These are phyloP conservation scores for Theristicus caerulescens DNA, from an alignment of 2,113 vertebrate genomes.

Conservation along the genomic window DNA sequence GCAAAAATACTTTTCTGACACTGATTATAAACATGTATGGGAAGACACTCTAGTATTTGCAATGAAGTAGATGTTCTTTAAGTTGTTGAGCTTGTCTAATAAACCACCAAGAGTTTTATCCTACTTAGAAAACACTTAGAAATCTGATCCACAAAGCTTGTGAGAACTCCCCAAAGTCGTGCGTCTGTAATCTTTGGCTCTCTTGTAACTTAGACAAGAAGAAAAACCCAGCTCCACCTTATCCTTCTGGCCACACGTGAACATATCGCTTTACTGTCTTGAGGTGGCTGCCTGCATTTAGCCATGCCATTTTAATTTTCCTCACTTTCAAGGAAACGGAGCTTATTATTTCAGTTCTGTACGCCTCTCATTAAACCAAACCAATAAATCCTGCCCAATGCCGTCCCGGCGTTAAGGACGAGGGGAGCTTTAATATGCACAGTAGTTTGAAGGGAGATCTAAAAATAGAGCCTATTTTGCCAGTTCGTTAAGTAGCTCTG, in stretches of 20 bases:
- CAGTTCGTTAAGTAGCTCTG: constrained; percentile 54
- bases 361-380: constrained; percentile 31
- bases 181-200: background rate
- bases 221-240: constrained; percentile 41
- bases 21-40: background rate
- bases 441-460: constrained; percentile 17
- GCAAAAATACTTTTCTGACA: background rate
- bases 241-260: background rate
- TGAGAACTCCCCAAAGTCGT: background rate
- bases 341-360: constrained; percentile 55
- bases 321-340: constrained; percentile 37
- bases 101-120: background rate
- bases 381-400: constrained; percentile 8
- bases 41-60: background rate
- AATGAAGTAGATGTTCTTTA: background rate
- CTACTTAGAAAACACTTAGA: background rate
- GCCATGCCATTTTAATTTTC: constrained; percentile 31
- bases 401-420: background rate
- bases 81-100: background rate
- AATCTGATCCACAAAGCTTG: background rate
- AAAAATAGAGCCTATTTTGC: constrained; percentile 58
- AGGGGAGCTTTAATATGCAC: background rate
- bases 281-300: background rate
- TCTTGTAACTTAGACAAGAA: background rate
- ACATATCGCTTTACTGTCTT: background rate